phyloP scores from a whole-genome alignment of 2,888 invertebrate species.

The Cinara cedri region DNA sequence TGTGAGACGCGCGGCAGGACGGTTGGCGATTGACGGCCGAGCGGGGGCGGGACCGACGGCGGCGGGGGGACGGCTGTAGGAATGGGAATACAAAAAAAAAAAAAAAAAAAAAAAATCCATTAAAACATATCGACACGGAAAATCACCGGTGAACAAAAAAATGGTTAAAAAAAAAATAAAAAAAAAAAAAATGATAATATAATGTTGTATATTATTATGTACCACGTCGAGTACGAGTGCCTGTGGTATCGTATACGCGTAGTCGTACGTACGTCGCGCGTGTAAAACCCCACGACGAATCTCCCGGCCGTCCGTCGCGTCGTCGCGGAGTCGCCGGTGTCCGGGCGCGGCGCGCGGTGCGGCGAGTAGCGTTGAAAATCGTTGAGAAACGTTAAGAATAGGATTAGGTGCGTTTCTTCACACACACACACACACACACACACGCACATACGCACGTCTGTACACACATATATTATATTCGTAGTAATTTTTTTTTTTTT shows the following conservation, averaged over 20 bases:
- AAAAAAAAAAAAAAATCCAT: slow-evolving; percentile 54
- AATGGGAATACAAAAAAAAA: no score
- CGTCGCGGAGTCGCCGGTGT: not conserved
- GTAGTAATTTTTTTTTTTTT: slow-evolving; percentile 37
- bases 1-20: slow-evolving; percentile 14
- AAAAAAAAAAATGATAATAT: not conserved
- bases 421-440: not conserved
- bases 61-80: no score
- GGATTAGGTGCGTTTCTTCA: slow-evolving; percentile 49
- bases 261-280: not conserved
- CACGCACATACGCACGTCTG: not conserved
- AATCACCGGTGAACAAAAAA: slow-evolving; percentile 39
- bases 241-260: no score
- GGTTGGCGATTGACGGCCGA: not conserved
- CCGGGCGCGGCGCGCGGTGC: not conserved
- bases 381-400: slow-evolving; percentile 47
- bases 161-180: not conserved
- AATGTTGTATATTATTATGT: no score
- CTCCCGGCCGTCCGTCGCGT: no score
- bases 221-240: no score
- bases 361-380: slow-evolving; percentile 25
- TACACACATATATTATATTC: slow-evolving; percentile 13
- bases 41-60: not conserved
- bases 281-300: not conserved
- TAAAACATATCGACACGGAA: slow-evolving; percentile 56